Evolutionary conservation across 2,797 vertebrate genomes (phyloP).

Genomic region (Premnoplex brunnescens): DNA sequence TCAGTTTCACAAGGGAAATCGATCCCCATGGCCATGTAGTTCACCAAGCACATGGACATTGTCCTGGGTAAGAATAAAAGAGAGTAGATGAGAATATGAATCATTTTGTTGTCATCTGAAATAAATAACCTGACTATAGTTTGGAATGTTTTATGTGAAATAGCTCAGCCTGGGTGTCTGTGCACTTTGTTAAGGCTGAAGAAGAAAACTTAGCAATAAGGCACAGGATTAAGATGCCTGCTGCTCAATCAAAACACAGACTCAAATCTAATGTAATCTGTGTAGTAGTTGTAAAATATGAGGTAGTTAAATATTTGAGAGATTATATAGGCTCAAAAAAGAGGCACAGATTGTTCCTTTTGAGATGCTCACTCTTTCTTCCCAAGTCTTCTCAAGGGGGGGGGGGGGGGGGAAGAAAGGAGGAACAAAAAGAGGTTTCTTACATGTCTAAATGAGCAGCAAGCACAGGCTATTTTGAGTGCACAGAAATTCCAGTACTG

Average conservation of each 20-base stretch:
- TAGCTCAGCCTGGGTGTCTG: neutral
- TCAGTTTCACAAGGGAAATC: neutral
- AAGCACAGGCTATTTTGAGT: neutral
- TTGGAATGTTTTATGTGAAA: neutral
- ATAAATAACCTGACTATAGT: neutral
- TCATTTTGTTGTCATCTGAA: neutral
- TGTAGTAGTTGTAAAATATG: neutral
- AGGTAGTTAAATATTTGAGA: neutral
- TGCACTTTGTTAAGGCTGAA: neutral
- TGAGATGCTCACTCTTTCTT: neutral
- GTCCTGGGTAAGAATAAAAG: neutral
- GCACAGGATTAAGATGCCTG: neutral
- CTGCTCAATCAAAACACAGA: neutral
- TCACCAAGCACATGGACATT: neutral
- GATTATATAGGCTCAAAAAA: neutral
- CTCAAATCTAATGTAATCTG: neutral
- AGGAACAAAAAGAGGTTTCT: neutral
- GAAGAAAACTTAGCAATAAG: neutral
- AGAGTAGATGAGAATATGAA: neutral
- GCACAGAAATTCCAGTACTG: neutral
- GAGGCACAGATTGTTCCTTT: neutral
- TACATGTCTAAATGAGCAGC: neutral
- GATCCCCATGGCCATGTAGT: accelerated
- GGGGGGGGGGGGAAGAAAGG: neutral
- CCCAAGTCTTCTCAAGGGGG: neutral